Evolutionary conservation across 2,888 invertebrate genomes (phyloP), one percentile per base, ranked within the genome.

Genomic region (Drosophila quinaria): DNA sequence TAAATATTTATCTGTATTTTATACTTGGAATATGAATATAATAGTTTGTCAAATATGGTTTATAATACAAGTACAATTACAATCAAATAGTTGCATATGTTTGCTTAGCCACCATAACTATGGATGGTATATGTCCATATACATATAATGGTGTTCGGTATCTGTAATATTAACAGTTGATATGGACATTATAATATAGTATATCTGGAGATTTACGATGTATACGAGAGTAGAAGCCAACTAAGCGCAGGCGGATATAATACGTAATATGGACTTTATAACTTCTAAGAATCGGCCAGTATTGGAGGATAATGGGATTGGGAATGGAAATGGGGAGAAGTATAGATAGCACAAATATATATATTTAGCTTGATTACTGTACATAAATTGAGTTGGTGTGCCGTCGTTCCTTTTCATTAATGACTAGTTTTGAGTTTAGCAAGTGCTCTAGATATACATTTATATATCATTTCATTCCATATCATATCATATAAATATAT

Each of bases 1-100:
- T 58, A 70, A 81, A 77, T 85, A 70, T 70, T 67, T 68, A 59
- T 62, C 67, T 85, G 85, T 87, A 84, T 89, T 89, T 87, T 65
- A 87, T 85, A 84, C 77, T 87, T 89, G 77, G 87, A 89, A 84
- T 85, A 84, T 76, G 80, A 82, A 64, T 64, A 64, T 81, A 81
- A 67, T 82, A 74, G 77, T 74, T 70, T 80, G 78, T 87, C 68
- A 80, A 81, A 86, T 86, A 83, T 81, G 78, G 63, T 61, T 70
- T 74, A 74, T 70, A 74, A 78, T 78, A 68, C 78, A 77, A 78
- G 58, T 83, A 83, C 85, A 85, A 81, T 82, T 84, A 84, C 81
- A 78, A 87, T 87, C 77, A 70, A 79, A 85, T 87, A 82, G 74
- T 82, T 76, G 81, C 54, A 59, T 69, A 73, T 60, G 39, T 54